A percentile compares a stretch with the other conserved stretches of the same genome.
Conservation (phyloP, 2,797 vertebrate species). For the Typhlichthys eigenmanni region DNA sequence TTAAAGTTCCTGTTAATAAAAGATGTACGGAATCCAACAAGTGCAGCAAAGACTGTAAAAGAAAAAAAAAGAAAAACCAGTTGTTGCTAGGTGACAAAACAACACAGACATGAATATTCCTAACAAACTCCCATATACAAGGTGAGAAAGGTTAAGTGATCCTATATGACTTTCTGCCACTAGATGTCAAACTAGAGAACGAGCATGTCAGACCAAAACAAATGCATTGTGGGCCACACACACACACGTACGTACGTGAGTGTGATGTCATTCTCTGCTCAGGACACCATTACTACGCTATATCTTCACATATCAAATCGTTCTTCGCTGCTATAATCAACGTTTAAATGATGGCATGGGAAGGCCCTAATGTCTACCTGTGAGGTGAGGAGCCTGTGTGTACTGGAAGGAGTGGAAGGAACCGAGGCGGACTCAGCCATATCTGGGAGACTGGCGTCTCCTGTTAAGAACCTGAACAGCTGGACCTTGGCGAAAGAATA, state of each 20-base stretch:
- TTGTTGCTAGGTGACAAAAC: conserved; percentile 24
- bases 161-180: too few species aligned
- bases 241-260: too few species aligned
- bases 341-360: conserved; percentile 10
- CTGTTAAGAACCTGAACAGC: conserved; percentile 84
- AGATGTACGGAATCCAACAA: conserved; percentile 51
- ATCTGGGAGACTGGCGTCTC: conserved; percentile 47
- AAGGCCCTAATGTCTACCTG: conserved; percentile 57
- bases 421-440: conserved; percentile 34
- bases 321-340: too few species aligned
- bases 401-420: conserved; percentile 69
- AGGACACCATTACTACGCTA: too few species aligned
- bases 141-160: conserved; percentile 1
- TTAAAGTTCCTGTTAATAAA: conserved; percentile 67
- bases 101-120: conserved; percentile 35
- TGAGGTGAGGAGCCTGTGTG: conserved; percentile 46
- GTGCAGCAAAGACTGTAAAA: conserved; percentile 35
- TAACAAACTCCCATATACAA: conserved; percentile 13
- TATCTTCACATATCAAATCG: not conserved
- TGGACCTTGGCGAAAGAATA: conserved; percentile 75
- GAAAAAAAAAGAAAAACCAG: not conserved
- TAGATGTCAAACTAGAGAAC: too few species aligned
- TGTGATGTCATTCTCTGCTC: too few species aligned
- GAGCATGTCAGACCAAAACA: too few species aligned
- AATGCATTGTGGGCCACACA: too few species aligned